Evolutionary conservation across 2,113 vertebrate genomes (phyloP).

Genomic region (Gracilinanus agilis): DNA sequence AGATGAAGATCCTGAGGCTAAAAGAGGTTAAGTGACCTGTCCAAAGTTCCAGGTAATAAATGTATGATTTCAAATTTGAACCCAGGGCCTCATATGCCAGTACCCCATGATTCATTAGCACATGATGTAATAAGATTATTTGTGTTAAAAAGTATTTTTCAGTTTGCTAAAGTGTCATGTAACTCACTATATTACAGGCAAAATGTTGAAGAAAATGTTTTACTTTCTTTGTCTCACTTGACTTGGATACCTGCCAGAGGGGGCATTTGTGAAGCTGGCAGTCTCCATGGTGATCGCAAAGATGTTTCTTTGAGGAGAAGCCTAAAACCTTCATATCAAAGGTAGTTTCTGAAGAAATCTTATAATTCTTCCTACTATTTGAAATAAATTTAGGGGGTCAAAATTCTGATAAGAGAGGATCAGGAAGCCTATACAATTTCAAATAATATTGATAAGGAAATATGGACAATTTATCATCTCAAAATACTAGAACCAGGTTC

Average conservation of each 20-base stretch:
- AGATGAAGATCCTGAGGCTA: neutral
- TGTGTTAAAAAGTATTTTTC: neutral
- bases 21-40: neutral
- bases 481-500: neutral
- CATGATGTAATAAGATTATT: neutral
- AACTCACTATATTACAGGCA: neutral
- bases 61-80: neutral
- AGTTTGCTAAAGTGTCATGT: neutral
- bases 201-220: neutral
- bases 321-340: neutral
- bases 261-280: neutral
- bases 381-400: neutral
- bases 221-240: neutral
- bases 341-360: neutral
- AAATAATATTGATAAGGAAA: neutral
- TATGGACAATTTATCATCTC: neutral
- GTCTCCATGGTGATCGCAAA: neutral
- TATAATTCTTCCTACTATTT: neutral
- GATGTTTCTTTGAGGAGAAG: neutral
- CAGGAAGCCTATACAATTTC: neutral
- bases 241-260: neutral
- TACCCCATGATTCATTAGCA: neutral
- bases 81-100: neutral
- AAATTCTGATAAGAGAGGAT: neutral
- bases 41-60: neutral